phyloP scores from a whole-genome alignment of 1,140 invertebrate genomes.

The Papilio machaon region DNA sequence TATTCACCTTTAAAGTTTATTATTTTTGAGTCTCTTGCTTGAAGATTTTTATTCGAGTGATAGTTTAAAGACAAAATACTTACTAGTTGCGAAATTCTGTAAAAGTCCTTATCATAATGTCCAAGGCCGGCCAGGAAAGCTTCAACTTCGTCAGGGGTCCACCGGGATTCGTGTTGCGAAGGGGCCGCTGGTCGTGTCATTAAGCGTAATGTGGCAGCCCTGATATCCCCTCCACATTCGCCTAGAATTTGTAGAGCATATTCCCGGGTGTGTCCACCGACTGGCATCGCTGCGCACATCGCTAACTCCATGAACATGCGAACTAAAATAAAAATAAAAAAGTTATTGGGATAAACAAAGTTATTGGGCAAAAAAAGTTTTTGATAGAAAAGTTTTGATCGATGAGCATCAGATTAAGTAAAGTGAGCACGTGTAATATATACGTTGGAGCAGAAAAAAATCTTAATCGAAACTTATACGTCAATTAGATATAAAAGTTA shows the following conservation, averaged over 20 bases:
- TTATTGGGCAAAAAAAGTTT: conserved; percentile 17
- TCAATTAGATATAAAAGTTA: conserved; percentile 55
- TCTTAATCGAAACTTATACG: no score
- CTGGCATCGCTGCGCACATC: conserved; percentile 94
- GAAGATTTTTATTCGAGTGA: not conserved
- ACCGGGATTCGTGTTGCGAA: conserved; percentile 89
- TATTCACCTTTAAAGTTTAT: no score
- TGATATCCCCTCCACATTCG: conserved; percentile 92
- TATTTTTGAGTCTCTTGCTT: no score
- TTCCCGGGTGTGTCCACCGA: conserved; percentile 96
- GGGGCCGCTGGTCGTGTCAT: conserved; percentile 89
- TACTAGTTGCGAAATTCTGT: conserved; percentile 92
- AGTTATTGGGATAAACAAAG: not conserved
- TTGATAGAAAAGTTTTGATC: conserved; percentile 14
- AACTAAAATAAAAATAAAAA: conserved; percentile 81
- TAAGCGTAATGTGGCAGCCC: conserved; percentile 93
- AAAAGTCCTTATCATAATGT: conserved; percentile 97
- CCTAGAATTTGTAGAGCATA: conserved; percentile 95
- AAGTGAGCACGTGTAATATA: not conserved
- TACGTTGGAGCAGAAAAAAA: not conserved
- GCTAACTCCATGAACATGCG: conserved; percentile 96
- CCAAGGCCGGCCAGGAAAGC: conserved; percentile 93
- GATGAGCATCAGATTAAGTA: not conserved
- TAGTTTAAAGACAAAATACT: conserved; percentile 46
- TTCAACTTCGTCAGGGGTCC: conserved; percentile 94